Evolutionary conservation across 2,113 vertebrate genomes (phyloP).

Genomic region (Poeciliopsis occidentalis): DNA sequence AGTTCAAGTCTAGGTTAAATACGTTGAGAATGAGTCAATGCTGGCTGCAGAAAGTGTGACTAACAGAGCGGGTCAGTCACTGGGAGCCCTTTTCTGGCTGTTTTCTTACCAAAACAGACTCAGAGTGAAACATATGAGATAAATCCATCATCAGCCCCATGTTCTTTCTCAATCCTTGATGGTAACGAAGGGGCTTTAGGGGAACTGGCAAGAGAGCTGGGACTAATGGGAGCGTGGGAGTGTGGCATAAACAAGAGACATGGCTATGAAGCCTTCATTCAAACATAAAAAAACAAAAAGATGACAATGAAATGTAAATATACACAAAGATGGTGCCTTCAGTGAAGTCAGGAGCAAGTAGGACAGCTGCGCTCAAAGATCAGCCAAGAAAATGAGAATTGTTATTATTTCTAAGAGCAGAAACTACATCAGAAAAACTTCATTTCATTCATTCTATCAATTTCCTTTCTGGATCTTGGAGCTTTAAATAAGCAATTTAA

Average conservation of each 20-base stretch:
- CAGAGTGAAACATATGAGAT: conserved; percentile 66
- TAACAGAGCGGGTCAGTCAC: conserved; percentile 85
- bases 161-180: conserved; percentile 50
- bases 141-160: conserved; percentile 72
- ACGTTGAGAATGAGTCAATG: conserved; percentile 85
- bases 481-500: not conserved
- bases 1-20: conserved; percentile 88
- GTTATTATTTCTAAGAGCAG: not conserved
- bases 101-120: conserved; percentile 58
- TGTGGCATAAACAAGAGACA: conserved; percentile 40
- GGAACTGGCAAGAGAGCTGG: conserved; percentile 13
- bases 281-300: not conserved
- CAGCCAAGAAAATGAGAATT: not conserved
- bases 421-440: not conserved
- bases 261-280: conserved; percentile 34
- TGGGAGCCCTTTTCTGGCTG: conserved; percentile 64
- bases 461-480: not conserved
- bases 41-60: conserved; percentile 85
- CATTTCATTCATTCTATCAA: no score
- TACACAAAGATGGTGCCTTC: not conserved
- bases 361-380: not conserved
- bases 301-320: not conserved
- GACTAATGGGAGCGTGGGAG: conserved; percentile 51
- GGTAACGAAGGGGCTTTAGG: conserved; percentile 47
- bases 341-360: not conserved